These are phyloP conservation scores for Triplophysa yarkandensis DNA, from an alignment of 2,797 vertebrate species.

Conservation along the genomic window DNA sequence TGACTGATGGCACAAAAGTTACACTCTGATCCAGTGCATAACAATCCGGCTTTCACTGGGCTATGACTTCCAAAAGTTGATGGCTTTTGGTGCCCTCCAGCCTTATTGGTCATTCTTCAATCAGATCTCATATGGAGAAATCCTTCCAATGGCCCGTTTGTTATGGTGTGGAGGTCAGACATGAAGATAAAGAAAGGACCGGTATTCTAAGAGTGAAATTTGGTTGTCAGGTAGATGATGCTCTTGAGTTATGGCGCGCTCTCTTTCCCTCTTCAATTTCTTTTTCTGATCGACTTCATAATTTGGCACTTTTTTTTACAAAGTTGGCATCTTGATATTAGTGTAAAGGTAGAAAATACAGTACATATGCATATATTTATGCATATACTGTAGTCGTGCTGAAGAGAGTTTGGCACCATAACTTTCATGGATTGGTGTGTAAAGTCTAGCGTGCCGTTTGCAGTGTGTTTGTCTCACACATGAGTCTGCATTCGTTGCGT, in stretches of 20 bases:
- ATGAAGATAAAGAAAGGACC: slow-evolving; percentile 45
- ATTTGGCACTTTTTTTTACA: slow-evolving; percentile 46
- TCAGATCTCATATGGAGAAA: not conserved
- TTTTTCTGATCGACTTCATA: slow-evolving; percentile 27
- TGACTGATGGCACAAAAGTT: not conserved
- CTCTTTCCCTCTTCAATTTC: not conserved
- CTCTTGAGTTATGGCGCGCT: slow-evolving; percentile 23
- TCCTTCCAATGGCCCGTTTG: slow-evolving; percentile 17
- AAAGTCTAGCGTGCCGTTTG: not conserved
- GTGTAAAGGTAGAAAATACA: slow-evolving; percentile 43
- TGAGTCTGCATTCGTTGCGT: slow-evolving; percentile 97
- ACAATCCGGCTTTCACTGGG: slow-evolving; percentile 64
- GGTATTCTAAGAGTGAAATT: not conserved
- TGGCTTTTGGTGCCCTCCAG: slow-evolving; percentile 46
- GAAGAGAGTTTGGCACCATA: not conserved
- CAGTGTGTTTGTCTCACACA: slow-evolving; percentile 76
- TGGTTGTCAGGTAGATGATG: not conserved
- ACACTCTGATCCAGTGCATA: slow-evolving; percentile 1
- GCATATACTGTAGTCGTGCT: slow-evolving; percentile 48
- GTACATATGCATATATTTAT: slow-evolving; percentile 46
- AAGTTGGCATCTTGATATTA: slow-evolving; percentile 20
- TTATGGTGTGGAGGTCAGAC: slow-evolving; percentile 22
- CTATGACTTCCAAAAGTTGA: slow-evolving; percentile 14
- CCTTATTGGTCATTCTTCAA: slow-evolving; percentile 66
- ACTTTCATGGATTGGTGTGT: not conserved